Evolutionary conservation across 2,888 invertebrate species (phyloP), one percentile per base, ranked within the genome.

Genomic region (Rosalia funebris): DNA sequence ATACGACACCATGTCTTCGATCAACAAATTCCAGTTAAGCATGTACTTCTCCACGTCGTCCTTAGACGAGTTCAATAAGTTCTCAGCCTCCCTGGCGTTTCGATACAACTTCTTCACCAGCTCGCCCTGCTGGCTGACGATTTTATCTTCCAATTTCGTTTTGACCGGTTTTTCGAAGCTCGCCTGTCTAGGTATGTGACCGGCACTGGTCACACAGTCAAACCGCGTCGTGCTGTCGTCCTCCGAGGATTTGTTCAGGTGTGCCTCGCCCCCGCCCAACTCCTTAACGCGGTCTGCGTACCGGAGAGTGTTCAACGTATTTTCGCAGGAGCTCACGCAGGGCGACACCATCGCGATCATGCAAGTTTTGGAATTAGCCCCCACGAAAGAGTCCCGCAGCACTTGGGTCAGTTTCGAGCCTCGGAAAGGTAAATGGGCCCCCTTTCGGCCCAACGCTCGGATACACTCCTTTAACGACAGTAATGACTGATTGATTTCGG

Each of bases 331-430:
- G 76, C 90, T 90, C 85, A 96, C 87, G 55, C 97, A 96, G 15
- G 99, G 99, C 63, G 96, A 97, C 73, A 99, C 95, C 96, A 98
- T 99, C 57, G 99, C 98, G 81, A 99, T 98, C 98, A 99, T 99
- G 83, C 98, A 99, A 12, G 98, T 98, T 81, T 92, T 91, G 34
- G 96, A 95, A 83, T 98, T 98, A 81, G 96, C 95, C 4, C 98
- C 98, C 75, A 98, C 96, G 83, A 99, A 99, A 39, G 96, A 96
- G 84, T 99, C 98, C 71, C 97, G 88, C 69, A 99, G 84, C 1
- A 74, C 98, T 80, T 93, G 90, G 36, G 98, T 98, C 46, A 99
- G 85, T 83, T 98, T 98, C 71, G 96, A 96, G 56, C 96, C 97
- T 73, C 99, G 87, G 86, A 99, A 99, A 15, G 99, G 98, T 71